Conservation (phyloP, 2,888 invertebrate genomes). For the Zonitis immaculata region DNA sequence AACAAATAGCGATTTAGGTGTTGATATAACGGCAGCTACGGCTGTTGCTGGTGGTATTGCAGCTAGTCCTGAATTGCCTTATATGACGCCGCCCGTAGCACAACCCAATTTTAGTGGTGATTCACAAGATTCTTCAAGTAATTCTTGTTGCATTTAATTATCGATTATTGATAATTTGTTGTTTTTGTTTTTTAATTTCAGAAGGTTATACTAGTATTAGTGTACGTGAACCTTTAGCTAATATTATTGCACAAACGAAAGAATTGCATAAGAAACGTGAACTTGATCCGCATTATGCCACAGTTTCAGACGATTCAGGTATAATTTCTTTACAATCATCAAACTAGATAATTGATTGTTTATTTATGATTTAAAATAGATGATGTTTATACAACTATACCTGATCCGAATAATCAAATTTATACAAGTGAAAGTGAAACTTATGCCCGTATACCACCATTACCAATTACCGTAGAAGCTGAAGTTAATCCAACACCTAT, state of each 20-base stretch:
- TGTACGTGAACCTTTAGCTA: conserved; percentile 81
- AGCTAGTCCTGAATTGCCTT: conserved; percentile 82
- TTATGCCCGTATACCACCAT: conserved; percentile 75
- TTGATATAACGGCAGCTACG: conserved; percentile 76
- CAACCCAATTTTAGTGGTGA: conserved; percentile 77
- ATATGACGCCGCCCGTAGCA: conserved; percentile 76
- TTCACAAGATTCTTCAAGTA: conserved; percentile 83
- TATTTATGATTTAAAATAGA: too few relatives aligned
- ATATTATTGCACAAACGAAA: conserved; percentile 64
- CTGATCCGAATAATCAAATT: conserved; percentile 64
- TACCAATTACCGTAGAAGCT: conserved; percentile 41
- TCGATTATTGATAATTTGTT: background rate
- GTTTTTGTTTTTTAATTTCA: conserved; percentile 43
- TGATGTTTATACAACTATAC: conserved; percentile 88
- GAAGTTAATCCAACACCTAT: conserved; percentile 39
- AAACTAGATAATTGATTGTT: too few relatives aligned
- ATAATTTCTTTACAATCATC: too few relatives aligned
- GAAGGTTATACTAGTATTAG: conserved; percentile 91
- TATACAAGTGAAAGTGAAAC: conserved; percentile 80
- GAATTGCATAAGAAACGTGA: conserved; percentile 46
- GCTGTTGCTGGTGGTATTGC: conserved; percentile 82
- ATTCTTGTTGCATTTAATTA: conserved; percentile 39
- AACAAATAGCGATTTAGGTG: conserved; percentile 49
- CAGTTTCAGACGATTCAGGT: conserved; percentile 89
- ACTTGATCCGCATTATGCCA: conserved; percentile 75